Conservation (phyloP, 2,888 invertebrate species). For the Dryobota labecula region DNA sequence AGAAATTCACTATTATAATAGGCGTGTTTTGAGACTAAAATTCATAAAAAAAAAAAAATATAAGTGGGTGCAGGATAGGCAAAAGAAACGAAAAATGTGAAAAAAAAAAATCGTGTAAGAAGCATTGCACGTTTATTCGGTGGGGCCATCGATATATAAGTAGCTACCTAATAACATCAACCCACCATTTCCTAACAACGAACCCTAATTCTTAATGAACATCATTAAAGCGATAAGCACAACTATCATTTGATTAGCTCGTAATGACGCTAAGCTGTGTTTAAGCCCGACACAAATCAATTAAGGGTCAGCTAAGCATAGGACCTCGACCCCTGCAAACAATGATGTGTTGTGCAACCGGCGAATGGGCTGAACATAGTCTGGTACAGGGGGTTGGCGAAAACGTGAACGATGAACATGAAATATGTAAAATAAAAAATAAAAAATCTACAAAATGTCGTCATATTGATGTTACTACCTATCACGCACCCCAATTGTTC, state of each 20-base stretch:
- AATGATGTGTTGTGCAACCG: slow-evolving; percentile 75
- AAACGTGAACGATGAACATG: background rate
- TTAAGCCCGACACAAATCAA: slow-evolving; percentile 75
- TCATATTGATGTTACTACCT: no score
- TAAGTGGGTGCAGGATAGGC: no score
- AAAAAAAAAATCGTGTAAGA: no score
- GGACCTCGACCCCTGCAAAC: slow-evolving; percentile 78
- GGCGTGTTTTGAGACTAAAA: no score
- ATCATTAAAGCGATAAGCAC: slow-evolving; percentile 62
- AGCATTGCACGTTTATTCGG: no score
- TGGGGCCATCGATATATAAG: no score
- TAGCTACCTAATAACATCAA: background rate
- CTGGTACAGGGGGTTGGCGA: slow-evolving; percentile 14
- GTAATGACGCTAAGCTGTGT: slow-evolving; percentile 73
- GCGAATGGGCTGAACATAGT: slow-evolving; percentile 30
- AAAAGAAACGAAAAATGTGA: no score
- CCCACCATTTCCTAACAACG: slow-evolving; percentile 22
- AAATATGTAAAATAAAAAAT: background rate
- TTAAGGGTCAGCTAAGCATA: slow-evolving; percentile 80
- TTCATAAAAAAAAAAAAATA: no score
- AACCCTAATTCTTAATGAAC: slow-evolving; percentile 54
- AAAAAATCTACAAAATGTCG: no score
- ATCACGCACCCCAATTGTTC: no score
- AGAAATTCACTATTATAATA: no score
- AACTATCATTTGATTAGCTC: slow-evolving; percentile 65